Percentiles rank a stretch among this genome's conserved stretches.
Evolutionary conservation across 1,140 invertebrate species (phyloP).

Genomic region (Dendroctonus ponderosae): DNA sequence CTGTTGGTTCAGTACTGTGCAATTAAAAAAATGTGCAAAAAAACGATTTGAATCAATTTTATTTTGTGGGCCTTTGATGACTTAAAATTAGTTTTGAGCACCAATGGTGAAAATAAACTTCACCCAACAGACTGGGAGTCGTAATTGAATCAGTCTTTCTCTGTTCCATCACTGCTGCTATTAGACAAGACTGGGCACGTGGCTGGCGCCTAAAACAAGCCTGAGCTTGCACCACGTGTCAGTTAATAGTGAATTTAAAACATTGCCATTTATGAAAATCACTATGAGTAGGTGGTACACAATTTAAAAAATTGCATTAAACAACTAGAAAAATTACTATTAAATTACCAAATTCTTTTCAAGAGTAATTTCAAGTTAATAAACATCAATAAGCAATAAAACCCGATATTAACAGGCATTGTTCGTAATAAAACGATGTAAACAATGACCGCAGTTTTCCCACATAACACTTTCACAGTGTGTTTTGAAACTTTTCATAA

Average conservation of each 20-base stretch:
- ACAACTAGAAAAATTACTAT: neutral
- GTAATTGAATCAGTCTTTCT: neutral
- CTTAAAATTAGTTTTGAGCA: too few species aligned
- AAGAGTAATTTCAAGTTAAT: neutral
- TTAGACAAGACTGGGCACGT: neutral
- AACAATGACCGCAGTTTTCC: neutral
- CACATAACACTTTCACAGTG: neutral
- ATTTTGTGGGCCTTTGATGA: too few species aligned
- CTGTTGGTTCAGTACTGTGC: too few species aligned
- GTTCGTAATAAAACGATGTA: too few species aligned
- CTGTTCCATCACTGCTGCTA: neutral
- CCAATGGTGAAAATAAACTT: too few species aligned
- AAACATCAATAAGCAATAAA: slow-evolving; percentile 1
- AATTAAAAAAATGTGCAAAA: too few species aligned
- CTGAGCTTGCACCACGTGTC: neutral
- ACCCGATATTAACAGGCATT: neutral
- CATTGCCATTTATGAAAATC: neutral
- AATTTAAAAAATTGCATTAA: neutral
- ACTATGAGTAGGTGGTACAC: neutral
- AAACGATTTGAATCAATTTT: too few species aligned
- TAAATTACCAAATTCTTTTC: neutral
- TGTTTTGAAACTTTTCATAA: neutral
- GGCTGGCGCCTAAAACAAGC: neutral
- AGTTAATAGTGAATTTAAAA: neutral
- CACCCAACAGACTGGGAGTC: neutral